Conservation (phyloP, 1,140 invertebrate species). For the Drosophila insularis region DNA sequence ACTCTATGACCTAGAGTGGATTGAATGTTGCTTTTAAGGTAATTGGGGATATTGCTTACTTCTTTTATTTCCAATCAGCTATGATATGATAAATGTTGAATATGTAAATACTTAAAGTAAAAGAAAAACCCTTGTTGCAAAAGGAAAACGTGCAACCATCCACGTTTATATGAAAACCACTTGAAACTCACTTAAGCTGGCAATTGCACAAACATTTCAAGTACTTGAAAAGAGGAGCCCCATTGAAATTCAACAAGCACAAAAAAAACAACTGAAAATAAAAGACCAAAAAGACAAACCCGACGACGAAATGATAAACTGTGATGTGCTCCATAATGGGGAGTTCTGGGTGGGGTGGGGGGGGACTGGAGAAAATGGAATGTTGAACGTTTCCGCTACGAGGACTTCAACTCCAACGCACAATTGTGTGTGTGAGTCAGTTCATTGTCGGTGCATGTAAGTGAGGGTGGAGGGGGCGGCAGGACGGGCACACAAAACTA, state of each 20-base stretch:
- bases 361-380: background rate
- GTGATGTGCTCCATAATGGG: background rate
- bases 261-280: background rate
- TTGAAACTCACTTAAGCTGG: conserved; percentile 33
- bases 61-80: background rate
- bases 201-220: conserved; percentile 32
- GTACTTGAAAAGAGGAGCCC: conserved; percentile 33
- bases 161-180: background rate
- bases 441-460: too few species aligned
- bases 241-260: conserved; percentile 17
- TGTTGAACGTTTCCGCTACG: too few species aligned
- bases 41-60: conserved; percentile 33
- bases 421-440: background rate
- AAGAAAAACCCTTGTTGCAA: conserved; percentile 19
- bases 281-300: conserved; percentile 4
- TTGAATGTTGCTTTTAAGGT: background rate
- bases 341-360: background rate
- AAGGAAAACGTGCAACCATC: background rate
- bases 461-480: background rate
- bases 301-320: background rate
- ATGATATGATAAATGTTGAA: background rate
- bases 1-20: background rate
- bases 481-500: background rate
- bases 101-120: conserved; percentile 30
- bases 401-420: too few species aligned